Evolutionary conservation across 2,797 vertebrate genomes (phyloP), one percentile per base, ranked within the genome.

Genomic region (Sebastiscus albofasciatus): DNA sequence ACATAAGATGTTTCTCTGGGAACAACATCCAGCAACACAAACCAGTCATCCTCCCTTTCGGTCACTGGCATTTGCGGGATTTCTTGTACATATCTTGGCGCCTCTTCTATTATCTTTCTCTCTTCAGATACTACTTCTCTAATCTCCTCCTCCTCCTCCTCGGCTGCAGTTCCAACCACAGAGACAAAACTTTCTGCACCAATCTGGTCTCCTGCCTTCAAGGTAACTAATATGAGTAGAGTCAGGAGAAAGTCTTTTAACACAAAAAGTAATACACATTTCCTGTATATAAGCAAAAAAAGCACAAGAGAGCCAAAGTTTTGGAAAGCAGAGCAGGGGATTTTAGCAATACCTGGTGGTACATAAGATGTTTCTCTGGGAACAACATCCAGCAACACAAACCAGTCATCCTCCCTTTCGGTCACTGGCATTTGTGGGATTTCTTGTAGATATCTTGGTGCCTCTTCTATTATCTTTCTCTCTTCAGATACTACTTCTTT

Each of bases 331-430:
- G 27, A 92, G 93, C 93, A 39, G 36, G 5, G 36, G 36, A 39
- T 0, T 42, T 84, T 13, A 59, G 33, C 14, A 67, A 13, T 93
- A 94, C 92, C 92, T 94, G 90, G 82, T 31, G 87, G 14, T 8
- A 88, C 10, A 29, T 85, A 77, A 18, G 82, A 2, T 2, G 65
- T 64, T 66, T 84, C 60, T 90, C 71, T 91, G 33, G 91, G 75
- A 83, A 68, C 54, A 69, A 81, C 75, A 31, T 86, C 82, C 83
- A 93, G 77, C 68, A 91, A 77, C 86, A 85, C 69, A 89, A 91
- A 92, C 93, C 93, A 93, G 68, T 92, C 93, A 64, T 93, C 92
- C 0, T 81, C 84, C 73, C 78, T 77, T 0, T 69, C 67, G 24
- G 27, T 65, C 55, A 66, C 69, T 39, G 72, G 31, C 64, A 39